A percentile compares a stretch with the other conserved stretches of the same genome.
Conservation (phyloP, 2,113 vertebrate species). For the Scatophagus argus region DNA sequence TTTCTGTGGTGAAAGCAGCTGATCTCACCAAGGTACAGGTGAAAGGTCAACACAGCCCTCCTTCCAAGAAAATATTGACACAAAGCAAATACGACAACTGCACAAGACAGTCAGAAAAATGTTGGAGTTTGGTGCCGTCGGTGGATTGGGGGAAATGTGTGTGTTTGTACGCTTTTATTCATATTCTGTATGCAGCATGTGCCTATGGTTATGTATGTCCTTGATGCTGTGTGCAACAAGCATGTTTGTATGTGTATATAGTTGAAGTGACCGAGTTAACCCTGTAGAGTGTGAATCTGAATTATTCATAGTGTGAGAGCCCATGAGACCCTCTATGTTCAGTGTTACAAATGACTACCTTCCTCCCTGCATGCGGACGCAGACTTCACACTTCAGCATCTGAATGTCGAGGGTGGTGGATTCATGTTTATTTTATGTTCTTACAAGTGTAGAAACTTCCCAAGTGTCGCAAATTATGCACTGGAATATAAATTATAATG, state of each 20-base stretch:
- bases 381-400: conserved; percentile 50
- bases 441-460: conserved; percentile 47
- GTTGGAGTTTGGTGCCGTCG: background rate
- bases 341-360: conserved; percentile 70
- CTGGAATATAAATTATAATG: conserved; percentile 39
- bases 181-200: background rate
- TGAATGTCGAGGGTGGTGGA: conserved; percentile 6
- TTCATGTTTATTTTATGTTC: conserved; percentile 67
- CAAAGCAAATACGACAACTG: conserved; percentile 23
- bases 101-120: background rate
- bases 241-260: conserved; percentile 29
- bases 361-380: conserved; percentile 24
- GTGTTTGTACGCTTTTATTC: background rate
- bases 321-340: conserved; percentile 60
- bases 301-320: conserved; percentile 73
- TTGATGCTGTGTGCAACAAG: conserved; percentile 4
- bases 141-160: background rate
- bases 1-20: conserved; percentile 50
- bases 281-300: conserved; percentile 57
- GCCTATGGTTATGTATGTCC: conserved; percentile 22
- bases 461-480: conserved; percentile 29
- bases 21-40: conserved; percentile 54
- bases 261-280: conserved; percentile 70
- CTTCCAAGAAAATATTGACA: conserved; percentile 58
- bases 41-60: conserved; percentile 44